Base-by-base conservation (phyloP, 2,888 invertebrate genomes). In the Lycaena phlaeas region DNA sequence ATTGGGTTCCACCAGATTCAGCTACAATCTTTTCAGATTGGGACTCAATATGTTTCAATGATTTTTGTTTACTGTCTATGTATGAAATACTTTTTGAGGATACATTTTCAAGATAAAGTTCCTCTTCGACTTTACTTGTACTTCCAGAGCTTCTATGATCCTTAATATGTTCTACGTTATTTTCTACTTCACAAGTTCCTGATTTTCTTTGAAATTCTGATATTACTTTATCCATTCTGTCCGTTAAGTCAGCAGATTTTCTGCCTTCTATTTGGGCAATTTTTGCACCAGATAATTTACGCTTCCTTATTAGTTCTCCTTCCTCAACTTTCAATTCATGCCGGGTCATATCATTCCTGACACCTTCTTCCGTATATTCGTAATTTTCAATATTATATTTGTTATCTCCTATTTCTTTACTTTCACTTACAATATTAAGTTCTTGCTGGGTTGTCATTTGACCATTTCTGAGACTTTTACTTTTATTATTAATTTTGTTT, bases 211-310 rank as follows among this genome's bases (percentile, higher is more conserved):
- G 64, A 49, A 81, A 77, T 51, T 84, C 82, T 0, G 73, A 61
- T 30, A 82, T 74, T 0, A 84, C 77, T 22, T 72, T 66, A 26
- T 69, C 71, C 68, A 84, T 72, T 57, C 61, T 79, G 14, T 68
- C 54, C 4, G 72, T 76, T 1, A 82, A 45, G 29, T 79, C 78
- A 47, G 64, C 61, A 0, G 78, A 63, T 48, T 72, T 77, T 15
- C 61, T 63, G 30, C 72, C 72, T n/a, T 64, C 61, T 18, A 68
- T 52, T 51, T 81, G 78, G 5, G 82, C 69, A 70, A 82, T 78
- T 61, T 75, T 58, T 1, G 70, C 63, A 0, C 78, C 81, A 3
- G 77, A 64, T 37, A 63, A 36, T 41, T 43, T 48, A 27, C 29
- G 42, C 31, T 40, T 50, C 27, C 40, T 31, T 11, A 41, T 43